A percentile compares a stretch with the other conserved stretches of the same genome.
phyloP scores from a whole-genome alignment of 2,113 vertebrate genomes.

The Ivindomyrus marchei region DNA sequence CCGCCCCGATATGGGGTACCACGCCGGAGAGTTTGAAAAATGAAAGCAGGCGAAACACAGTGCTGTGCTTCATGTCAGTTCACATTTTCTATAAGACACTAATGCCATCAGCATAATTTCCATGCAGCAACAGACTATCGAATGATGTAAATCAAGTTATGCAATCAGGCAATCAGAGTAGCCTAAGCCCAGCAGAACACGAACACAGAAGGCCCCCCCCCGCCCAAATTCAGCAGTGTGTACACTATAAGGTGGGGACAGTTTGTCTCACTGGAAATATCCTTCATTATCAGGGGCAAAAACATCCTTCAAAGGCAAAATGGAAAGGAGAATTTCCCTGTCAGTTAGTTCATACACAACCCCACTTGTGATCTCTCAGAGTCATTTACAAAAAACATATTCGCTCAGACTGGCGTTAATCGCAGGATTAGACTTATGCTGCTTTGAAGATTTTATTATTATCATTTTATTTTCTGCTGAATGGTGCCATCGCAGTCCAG shows the following conservation, averaged over 20 bases:
- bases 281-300: neutral
- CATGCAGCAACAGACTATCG: neutral
- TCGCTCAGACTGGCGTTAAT: neutral
- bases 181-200: neutral
- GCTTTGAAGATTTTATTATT: neutral
- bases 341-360: neutral
- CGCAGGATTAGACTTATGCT: neutral
- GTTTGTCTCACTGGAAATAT: neutral
- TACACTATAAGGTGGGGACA: neutral
- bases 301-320: neutral
- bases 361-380: neutral
- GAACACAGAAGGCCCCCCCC: neutral
- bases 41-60: neutral
- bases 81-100: neutral
- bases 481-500: neutral
- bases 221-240: neutral
- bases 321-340: neutral
- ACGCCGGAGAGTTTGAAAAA: neutral
- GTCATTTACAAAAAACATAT: neutral
- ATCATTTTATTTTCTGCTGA: neutral
- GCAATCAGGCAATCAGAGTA: neutral
- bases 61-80: neutral
- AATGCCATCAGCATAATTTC: constrained; percentile 11
- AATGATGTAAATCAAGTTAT: constrained; percentile 1
- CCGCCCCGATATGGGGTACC: neutral